Evolutionary conservation across 37 sponge, comb jelly and placozoan genomes (phyloP).

Genomic region (Cliona cf. orientalis): DNA sequence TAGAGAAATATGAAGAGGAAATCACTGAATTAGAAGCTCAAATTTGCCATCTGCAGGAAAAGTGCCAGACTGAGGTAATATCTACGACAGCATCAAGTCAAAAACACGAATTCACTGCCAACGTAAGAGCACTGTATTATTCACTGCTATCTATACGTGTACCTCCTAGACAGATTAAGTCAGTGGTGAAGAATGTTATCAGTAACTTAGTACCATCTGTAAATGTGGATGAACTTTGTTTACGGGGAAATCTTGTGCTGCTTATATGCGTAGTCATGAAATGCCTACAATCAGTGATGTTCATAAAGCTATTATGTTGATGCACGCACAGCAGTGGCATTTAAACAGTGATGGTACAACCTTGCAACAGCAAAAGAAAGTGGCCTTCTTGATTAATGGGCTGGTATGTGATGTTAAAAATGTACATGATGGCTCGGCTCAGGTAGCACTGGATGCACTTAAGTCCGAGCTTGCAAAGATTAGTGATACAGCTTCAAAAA

Average conservation of each 20-base stretch:
- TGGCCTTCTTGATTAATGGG: slow-evolving; percentile 24
- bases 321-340: neutral
- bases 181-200: slow-evolving; percentile 8
- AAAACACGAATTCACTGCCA: too few species aligned
- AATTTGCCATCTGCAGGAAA: neutral
- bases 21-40: neutral
- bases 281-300: slow-evolving; percentile 3
- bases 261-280: slow-evolving; percentile 22
- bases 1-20: neutral
- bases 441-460: slow-evolving; percentile 10
- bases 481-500: too few species aligned
- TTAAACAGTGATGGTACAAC: slow-evolving; percentile 41
- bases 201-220: neutral
- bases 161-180: slow-evolving; percentile 4
- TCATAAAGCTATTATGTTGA: slow-evolving; percentile 4
- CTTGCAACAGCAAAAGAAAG: slow-evolving; percentile 8
- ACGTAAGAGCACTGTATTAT: slow-evolving; percentile 19
- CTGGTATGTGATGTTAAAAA: slow-evolving; percentile 5
- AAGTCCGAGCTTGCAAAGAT: slow-evolving; percentile 6
- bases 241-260: slow-evolving; percentile 13
- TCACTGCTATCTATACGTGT: slow-evolving; percentile 12
- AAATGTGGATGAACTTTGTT: neutral
- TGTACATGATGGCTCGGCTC: slow-evolving; percentile 31
- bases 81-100: neutral
- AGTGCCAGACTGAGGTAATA: neutral